Evolutionary conservation across 2,888 invertebrate genomes (phyloP).

Genomic region (Erebia aethiops): DNA sequence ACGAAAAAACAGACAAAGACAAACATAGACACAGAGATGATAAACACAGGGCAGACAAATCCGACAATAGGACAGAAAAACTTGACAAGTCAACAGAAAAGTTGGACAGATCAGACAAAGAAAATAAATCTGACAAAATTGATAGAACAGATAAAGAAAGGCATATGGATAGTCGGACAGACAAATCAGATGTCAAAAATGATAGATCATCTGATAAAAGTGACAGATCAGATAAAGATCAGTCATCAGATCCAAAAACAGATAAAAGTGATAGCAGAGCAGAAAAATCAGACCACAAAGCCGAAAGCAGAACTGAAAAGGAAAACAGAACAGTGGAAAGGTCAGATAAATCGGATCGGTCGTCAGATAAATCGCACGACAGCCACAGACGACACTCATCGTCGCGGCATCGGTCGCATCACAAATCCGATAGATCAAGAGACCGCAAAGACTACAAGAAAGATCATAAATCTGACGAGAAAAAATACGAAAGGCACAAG

Average conservation of each 20-base stretch:
- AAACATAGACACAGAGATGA: conserved; percentile 57
- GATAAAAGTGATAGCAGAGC: conserved; percentile 36
- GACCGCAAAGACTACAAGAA: conserved; percentile 59
- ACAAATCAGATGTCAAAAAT: conserved; percentile 36
- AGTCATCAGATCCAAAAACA: conserved; percentile 27
- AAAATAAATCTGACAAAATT: conserved; percentile 17
- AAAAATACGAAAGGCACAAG: conserved; percentile 56
- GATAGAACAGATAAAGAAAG: conserved; percentile 34
- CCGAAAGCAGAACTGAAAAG: conserved; percentile 38
- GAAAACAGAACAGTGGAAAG: conserved; percentile 37
- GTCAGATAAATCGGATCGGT: conserved; percentile 39
- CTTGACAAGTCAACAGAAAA: conserved; percentile 34
- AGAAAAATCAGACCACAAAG: conserved; percentile 31
- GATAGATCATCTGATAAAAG: conserved; percentile 34
- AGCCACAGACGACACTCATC: conserved; percentile 68
- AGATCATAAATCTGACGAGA: conserved; percentile 60
- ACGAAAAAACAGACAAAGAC: conserved; percentile 45
- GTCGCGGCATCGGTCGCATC: conserved; percentile 65
- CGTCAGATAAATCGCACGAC: conserved; percentile 55
- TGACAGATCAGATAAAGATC: conserved; percentile 40
- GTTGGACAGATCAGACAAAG: conserved; percentile 24
- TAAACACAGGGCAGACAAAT: conserved; percentile 40
- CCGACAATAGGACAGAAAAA: conserved; percentile 38
- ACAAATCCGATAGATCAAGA: conserved; percentile 58
- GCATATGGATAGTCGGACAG: conserved; percentile 46